These are phyloP conservation scores for Orchesellides sinensis DNA, from an alignment of 2,888 invertebrate species.

Conservation along the genomic window DNA sequence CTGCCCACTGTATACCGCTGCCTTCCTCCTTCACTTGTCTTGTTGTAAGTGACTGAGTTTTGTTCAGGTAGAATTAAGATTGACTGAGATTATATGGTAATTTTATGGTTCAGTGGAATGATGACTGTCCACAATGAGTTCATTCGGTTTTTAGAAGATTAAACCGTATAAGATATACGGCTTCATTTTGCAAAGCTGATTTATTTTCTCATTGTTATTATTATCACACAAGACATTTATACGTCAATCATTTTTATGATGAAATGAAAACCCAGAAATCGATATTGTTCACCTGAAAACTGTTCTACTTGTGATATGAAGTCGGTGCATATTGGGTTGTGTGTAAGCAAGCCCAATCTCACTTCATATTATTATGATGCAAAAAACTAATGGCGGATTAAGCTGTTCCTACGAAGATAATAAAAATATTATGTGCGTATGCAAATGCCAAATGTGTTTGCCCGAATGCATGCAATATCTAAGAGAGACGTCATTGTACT, in stretches of 20 bases:
- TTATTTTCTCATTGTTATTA: conserved; percentile 12
- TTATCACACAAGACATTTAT: conserved; percentile 27
- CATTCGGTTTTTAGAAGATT: conserved; percentile 39
- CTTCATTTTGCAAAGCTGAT: conserved; percentile 1
- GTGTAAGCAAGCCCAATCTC: background rate
- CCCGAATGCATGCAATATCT: no score
- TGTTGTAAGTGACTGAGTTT: conserved; percentile 19
- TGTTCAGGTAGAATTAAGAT: background rate
- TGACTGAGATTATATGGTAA: conserved; percentile 57
- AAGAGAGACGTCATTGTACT: no score
- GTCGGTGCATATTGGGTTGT: background rate
- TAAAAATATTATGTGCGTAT: background rate
- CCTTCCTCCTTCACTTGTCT: conserved; percentile 19
- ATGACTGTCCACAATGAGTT: conserved; percentile 46
- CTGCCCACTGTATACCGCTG: conserved; percentile 31
- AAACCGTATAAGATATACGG: conserved; percentile 11
- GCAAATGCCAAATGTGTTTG: background rate
- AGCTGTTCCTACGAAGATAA: background rate
- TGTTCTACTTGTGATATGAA: background rate
- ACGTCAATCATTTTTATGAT: conserved; percentile 48
- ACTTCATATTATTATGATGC: no score
- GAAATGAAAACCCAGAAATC: conserved; percentile 35
- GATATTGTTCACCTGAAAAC: conserved; percentile 38
- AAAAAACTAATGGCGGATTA: no score
- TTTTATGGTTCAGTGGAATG: conserved; percentile 55